Evolutionary conservation across 2,113 vertebrate species (phyloP), one percentile per base, ranked within the genome.

Genomic region (Hydrolagus affinis): DNA sequence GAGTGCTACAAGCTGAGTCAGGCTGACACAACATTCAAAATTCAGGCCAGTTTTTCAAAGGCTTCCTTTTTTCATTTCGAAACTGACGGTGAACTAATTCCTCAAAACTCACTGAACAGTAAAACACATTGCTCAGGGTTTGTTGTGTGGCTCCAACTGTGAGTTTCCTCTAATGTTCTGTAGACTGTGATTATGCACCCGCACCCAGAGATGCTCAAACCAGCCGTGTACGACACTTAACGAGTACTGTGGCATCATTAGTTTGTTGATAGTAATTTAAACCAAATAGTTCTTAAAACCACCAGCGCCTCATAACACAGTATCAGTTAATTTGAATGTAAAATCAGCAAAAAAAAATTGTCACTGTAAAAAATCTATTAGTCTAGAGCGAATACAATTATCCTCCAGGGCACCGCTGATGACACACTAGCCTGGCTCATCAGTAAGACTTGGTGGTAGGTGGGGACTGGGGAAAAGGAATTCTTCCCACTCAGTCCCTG

Each of bases 191-290:
- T 83, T 83, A 66, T 83, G 62, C 19, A 17, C 32, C 78, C 62
- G 25, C 78, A 32, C 44, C 44, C 44, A 62, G 78, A 83, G 66
- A 68, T 66, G 62, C 62, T 68, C 60, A 83, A 83, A 83, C 66
- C 78, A 83, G 78, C 15, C 78, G 21, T 83, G 78, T 28, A 15
- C 66, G 59, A 28, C 78, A 83, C 32, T 83, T 83, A 83, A 83
- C 78, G 30, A 83, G 62, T 83, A 32, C 78, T 83, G 78, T 64
- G 28, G 62, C 62, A 66, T 83, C 64, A 83, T 66, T 68, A 66
- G 78, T 83, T 83, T 68, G 25, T 62, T 83, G 78, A 83, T 66
- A 32, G 78, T 64, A 83, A 83, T 83, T 83, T 83, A 83, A 28
- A 28, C 28, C 25, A 28, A 83, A 83, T 68, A 68, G 62, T 68